Percentiles rank a stretch among this genome's conserved stretches.
Conservation (phyloP, 2,888 invertebrate genomes). For the Caenorhabditis imperialis region DNA sequence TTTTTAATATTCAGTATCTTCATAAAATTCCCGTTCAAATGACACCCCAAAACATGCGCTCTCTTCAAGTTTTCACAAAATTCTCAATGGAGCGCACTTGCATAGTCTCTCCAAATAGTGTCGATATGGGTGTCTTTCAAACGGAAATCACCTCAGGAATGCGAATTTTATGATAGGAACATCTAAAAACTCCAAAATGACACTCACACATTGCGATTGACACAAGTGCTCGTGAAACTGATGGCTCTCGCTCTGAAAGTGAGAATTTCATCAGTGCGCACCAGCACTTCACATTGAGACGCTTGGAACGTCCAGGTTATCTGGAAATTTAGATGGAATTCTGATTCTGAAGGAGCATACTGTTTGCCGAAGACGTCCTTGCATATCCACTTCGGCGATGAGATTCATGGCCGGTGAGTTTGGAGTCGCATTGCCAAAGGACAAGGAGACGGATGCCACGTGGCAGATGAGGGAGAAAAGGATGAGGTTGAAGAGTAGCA, state of each 20-base stretch:
- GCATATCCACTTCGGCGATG: conserved; percentile 4
- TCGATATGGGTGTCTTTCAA: too few species aligned
- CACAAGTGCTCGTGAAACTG: conserved; percentile 22
- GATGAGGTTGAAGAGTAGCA: neutral
- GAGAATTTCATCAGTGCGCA: conserved; percentile 16
- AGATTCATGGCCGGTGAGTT: conserved; percentile 5
- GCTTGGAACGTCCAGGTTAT: conserved; percentile 22
- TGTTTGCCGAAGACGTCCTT: conserved; percentile 13
- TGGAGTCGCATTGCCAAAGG: conserved; percentile 2
- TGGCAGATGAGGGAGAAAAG: neutral
- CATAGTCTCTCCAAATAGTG: too few species aligned
- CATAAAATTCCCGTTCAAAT: too few species aligned
- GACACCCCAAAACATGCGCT: too few species aligned
- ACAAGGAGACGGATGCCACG: neutral
- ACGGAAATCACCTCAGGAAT: too few species aligned
- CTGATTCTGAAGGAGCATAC: neutral
- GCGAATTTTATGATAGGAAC: too few species aligned
- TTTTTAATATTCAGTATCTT: too few species aligned
- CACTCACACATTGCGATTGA: conserved; percentile 21
- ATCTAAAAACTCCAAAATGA: too few species aligned
- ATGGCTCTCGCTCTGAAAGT: conserved; percentile 6
- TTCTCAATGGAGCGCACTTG: too few species aligned
- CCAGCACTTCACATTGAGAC: conserved; percentile 18
- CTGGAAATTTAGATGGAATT: neutral
- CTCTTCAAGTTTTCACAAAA: too few species aligned